Conservation (phyloP, 2,113 vertebrate species). For the Pelecanus crispus region DNA sequence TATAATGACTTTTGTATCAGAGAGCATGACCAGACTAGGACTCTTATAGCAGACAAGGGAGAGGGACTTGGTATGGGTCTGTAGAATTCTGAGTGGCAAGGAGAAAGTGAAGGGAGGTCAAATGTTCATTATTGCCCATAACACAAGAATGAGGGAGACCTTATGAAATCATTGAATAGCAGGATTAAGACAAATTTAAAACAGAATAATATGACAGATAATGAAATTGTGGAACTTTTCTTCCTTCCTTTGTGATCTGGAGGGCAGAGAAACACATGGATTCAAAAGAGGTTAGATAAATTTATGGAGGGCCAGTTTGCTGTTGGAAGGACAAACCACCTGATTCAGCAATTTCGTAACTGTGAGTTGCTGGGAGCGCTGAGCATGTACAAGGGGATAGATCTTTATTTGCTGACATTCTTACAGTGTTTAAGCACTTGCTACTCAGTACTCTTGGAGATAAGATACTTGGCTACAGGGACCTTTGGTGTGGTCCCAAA, state of each 20-base stretch:
- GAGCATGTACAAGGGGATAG: not conserved
- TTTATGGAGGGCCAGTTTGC: not conserved
- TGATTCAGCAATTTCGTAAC: not conserved
- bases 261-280: not conserved
- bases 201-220: not conserved
- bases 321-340: not conserved
- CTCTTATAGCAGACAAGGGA: not conserved
- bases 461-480: not conserved
- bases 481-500: not conserved
- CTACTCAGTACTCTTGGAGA: not conserved
- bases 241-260: not conserved
- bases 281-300: not conserved
- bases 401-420: not conserved
- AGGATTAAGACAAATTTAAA: not conserved
- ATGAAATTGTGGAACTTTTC: not conserved
- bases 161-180: not conserved
- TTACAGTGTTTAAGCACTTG: not conserved
- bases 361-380: not conserved
- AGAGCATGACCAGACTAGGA: not conserved
- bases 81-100: not conserved
- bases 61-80: not conserved
- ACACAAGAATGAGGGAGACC: not conserved
- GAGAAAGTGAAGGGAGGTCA: not conserved
- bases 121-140: not conserved
- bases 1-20: not conserved